A percentile compares a stretch with the other conserved stretches of the same genome.
Conservation (phyloP, 2,797 vertebrate genomes). For the Dendrocincla tyrannina region DNA sequence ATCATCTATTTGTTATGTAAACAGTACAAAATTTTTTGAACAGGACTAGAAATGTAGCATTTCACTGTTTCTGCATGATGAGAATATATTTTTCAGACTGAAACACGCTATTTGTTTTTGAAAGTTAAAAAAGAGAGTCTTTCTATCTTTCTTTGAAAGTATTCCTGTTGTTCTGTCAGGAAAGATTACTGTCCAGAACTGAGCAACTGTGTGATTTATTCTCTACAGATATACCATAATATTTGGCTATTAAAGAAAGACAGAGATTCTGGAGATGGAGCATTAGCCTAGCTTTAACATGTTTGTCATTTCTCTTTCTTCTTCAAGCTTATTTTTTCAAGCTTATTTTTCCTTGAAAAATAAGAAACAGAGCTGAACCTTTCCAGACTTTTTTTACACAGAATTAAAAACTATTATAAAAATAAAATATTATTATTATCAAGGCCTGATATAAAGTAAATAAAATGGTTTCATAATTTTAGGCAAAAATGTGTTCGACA, state of each 20-base stretch:
- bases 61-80: not conserved
- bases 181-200: constrained; percentile 24
- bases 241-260: not conserved
- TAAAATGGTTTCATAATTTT: not conserved
- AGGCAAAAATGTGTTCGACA: not conserved
- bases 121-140: not conserved
- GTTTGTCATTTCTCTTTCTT: not conserved
- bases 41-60: not conserved
- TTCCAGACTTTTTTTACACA: not conserved
- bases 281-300: not conserved
- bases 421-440: not conserved
- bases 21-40: not conserved
- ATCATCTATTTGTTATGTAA: not conserved
- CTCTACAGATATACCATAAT: not conserved
- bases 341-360: not conserved
- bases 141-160: not conserved
- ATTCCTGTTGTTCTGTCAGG: not conserved
- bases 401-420: not conserved
- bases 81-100: not conserved
- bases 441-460: not conserved
- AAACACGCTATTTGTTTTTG: not conserved
- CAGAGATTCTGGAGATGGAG: not conserved
- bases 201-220: constrained; percentile 30
- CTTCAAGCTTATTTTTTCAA: not conserved
- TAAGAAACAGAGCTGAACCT: not conserved